These are phyloP conservation scores for Apis cerana DNA, from an alignment of 1,140 invertebrate genomes.

Conservation along the genomic window DNA sequence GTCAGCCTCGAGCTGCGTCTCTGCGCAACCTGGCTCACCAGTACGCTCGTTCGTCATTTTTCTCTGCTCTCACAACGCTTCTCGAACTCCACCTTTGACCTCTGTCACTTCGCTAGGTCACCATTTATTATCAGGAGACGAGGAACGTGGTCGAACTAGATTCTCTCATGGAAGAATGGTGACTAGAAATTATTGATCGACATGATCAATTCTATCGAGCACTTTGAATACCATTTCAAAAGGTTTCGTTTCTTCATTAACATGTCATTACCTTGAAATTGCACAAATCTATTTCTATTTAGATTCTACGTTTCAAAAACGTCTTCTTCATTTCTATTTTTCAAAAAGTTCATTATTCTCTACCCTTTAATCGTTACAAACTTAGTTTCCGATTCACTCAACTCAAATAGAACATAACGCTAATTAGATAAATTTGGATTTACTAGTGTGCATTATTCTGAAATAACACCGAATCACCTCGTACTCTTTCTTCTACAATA, in stretches of 20 bases:
- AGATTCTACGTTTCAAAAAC: background rate
- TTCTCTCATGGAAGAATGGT: background rate
- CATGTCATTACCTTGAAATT: background rate
- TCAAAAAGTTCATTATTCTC: background rate
- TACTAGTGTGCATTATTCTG: too few relatives aligned
- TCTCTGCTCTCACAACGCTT: too few relatives aligned
- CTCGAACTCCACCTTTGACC: conserved; percentile 12
- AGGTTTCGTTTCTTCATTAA: background rate
- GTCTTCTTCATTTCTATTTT: background rate
- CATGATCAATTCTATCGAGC: background rate
- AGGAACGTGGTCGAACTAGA: background rate
- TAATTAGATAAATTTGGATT: too few relatives aligned
- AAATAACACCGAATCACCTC: background rate
- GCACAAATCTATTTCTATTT: background rate
- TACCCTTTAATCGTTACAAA: too few relatives aligned
- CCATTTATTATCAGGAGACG: conserved; percentile 50
- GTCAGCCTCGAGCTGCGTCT: conserved; percentile 9
- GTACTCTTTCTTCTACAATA: too few relatives aligned
- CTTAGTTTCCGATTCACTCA: too few relatives aligned
- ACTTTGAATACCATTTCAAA: too few relatives aligned
- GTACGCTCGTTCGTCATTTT: conserved; percentile 8
- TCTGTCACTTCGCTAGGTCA: conserved; percentile 39
- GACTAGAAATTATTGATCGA: background rate
- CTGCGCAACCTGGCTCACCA: conserved; percentile 3
- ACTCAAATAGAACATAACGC: too few relatives aligned